Evolutionary conservation across 2,113 vertebrate species (phyloP), one percentile per base, ranked within the genome.

Genomic region (Verasper variegatus): DNA sequence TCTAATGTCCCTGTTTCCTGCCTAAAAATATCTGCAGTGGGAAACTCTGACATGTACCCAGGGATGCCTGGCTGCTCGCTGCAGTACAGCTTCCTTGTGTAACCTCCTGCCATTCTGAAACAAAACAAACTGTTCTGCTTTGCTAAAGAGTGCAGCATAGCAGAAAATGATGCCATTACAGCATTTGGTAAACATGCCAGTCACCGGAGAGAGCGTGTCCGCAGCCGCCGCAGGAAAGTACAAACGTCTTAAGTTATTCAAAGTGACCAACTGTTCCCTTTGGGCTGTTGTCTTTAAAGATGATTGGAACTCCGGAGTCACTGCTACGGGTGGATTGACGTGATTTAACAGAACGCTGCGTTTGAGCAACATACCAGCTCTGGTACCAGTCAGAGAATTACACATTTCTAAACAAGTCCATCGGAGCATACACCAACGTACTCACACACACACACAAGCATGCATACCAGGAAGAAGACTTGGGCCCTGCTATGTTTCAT

Each of bases 101-200:
- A 88, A 87, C 88, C 84, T 82, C 82, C 69, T 68, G 75, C 70
- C 80, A 74, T 78, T 88, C 88, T 84, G 81, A 82, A 93, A 89
- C 80, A 92, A 95, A 91, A 93, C 86, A 90, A 92, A 88, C 89
- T 37, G 92, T 94, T 94, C 87, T 90, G 92, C 91, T 91, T 92
- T 89, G 89, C 83, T 92, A 88, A 70, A 72, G 85, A 88, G 86
- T 68, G 91, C 92, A 92, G 88, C 86, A 80, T 69, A 92, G 92
- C 93, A 91, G 94, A 95, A 95, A 92, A 92, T 91, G 80, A 87
- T 89, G 89, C 89, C 82, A 90, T 92, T 92, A 90, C 45, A 73
- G 56, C 84, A 57, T 74, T 91, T 58, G 81, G 82, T 91, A 92
- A 95, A 94, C 93, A 94, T 92, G 93, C 77, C 93, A 91, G 75